A percentile compares a stretch with the other conserved stretches of the same genome.
These are phyloP conservation scores for Drosophila parthenogenetica DNA, from an alignment of 2,888 invertebrate species.

Conservation along the genomic window DNA sequence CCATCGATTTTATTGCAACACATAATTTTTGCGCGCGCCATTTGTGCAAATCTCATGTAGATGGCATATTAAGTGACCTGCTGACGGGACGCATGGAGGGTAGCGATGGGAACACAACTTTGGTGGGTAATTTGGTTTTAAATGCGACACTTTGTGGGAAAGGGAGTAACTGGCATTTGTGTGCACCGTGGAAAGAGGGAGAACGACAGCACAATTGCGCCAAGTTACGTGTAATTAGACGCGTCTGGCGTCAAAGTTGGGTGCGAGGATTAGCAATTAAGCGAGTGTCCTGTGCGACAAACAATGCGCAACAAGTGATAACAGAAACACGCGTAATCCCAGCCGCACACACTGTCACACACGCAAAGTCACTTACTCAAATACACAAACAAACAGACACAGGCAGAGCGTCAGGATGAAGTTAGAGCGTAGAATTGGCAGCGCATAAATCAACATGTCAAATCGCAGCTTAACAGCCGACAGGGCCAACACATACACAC, in stretches of 20 bases:
- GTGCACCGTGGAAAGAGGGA: conserved; percentile 1
- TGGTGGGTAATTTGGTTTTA: conserved; percentile 68
- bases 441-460: conserved; percentile 80
- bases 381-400: conserved; percentile 6
- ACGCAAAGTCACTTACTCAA: conserved; percentile 10
- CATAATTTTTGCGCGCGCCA: conserved; percentile 72
- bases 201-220: conserved; percentile 10
- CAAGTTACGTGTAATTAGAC: conserved; percentile 73
- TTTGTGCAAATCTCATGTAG: conserved; percentile 80
- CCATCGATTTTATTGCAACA: conserved; percentile 80
- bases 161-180: background rate
- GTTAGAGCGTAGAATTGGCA: conserved; percentile 36
- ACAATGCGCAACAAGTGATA: conserved; percentile 69
- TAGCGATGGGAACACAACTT: background rate
- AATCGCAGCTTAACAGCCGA: conserved; percentile 71
- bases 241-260: conserved; percentile 57
- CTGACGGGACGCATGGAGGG: conserved; percentile 6
- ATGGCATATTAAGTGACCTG: conserved; percentile 75
- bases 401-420: conserved; percentile 2
- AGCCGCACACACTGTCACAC: conserved; percentile 21
- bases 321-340: conserved; percentile 65
- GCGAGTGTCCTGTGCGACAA: conserved; percentile 62
- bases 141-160: conserved; percentile 55
- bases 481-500: conserved; percentile 17
- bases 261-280: conserved; percentile 77